Evolutionary conservation across 2,797 vertebrate species (phyloP), one percentile per base, ranked within the genome.

Genomic region (Prionace glauca): DNA sequence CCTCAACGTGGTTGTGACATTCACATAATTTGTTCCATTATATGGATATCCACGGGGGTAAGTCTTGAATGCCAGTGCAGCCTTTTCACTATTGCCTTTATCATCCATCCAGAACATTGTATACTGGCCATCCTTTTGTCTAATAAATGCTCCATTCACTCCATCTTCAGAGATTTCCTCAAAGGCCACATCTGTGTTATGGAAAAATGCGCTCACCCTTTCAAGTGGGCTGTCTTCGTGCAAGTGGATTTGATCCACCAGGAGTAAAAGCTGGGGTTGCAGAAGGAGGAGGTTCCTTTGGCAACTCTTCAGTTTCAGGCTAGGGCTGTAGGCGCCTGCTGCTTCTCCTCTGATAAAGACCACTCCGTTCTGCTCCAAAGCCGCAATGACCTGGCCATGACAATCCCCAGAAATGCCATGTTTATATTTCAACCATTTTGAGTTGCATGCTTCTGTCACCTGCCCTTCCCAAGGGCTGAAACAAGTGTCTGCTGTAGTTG

Each of bases 51-150:
- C 98, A 10, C 97, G 97, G 65, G 99, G 99, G 96, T 99, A 99
- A 22, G 97, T 97, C 97, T 98, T 98, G 60, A 99, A 99, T 74
- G 98, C 97, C 3, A 98, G 96, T 56, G 96, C 96, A 77, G 98
- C 99, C 96, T 97, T 98, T 96, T 98, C 98, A 16, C 99, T 99
- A 96, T 97, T 97, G 86, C 98, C 99, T 4, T 98, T 98, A 96
- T 99, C 99, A 0, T 99, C 99, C 98, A 98, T 98, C 99, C 99
- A 99, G 97, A 98, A 99, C 98, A 99, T 99, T 96, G 98, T 98
- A 96, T 99, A 99, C 0, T 97, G 97, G 50, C 98, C 98, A 60
- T 98, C 97, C 18, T 97, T 97, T 1, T 99, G 98, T 96, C 97
- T 97, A 86, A 99, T 97, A 95, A 98, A 98, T 2, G 98, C 99